Percentiles rank a stretch among this genome's conserved stretches.
phyloP scores from a whole-genome alignment of 2,888 invertebrate species.

The Lithophane socia region DNA sequence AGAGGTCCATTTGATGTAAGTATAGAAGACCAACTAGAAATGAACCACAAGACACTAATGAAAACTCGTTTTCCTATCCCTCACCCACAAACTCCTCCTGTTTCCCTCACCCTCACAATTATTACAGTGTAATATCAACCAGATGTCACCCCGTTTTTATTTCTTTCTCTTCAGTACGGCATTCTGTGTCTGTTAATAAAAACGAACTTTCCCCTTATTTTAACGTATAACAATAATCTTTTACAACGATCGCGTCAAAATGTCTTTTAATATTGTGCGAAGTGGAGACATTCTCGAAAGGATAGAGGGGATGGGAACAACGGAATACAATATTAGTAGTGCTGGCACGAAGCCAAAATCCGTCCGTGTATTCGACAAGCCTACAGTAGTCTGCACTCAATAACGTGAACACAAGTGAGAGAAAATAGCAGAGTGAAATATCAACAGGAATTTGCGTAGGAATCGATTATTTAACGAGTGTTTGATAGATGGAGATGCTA shows the following conservation, averaged over 20 bases:
- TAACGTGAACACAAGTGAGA: constrained; percentile 51
- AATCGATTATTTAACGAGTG: constrained; percentile 28
- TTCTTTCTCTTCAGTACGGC: constrained; percentile 24
- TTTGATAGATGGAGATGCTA: constrained; percentile 11
- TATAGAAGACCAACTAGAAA: neutral
- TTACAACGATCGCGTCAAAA: constrained; percentile 45
- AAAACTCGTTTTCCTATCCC: constrained; percentile 3
- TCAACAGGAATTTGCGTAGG: constrained; percentile 20
- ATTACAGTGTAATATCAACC: constrained; percentile 54
- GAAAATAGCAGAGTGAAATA: constrained; percentile 67
- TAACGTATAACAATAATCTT: constrained; percentile 55
- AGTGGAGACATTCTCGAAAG: constrained; percentile 37
- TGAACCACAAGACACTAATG: constrained; percentile 14
- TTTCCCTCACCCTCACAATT: constrained; percentile 54
- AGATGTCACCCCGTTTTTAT: constrained; percentile 58
- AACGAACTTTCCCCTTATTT: constrained; percentile 30
- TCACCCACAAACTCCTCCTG: constrained; percentile 8
- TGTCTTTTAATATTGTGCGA: constrained; percentile 60
- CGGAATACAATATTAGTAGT: constrained; percentile 45
- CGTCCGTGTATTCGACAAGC: constrained; percentile 44
- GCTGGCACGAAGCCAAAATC: constrained; percentile 68
- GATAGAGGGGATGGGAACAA: constrained; percentile 50
- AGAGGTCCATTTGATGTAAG: no score
- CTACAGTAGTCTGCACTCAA: constrained; percentile 52
- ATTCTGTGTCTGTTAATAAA: constrained; percentile 50